Percentiles rank a stretch among this genome's conserved stretches.
Evolutionary conservation across 2,888 invertebrate genomes (phyloP).

Genomic region (Agrochola lychnidis): DNA sequence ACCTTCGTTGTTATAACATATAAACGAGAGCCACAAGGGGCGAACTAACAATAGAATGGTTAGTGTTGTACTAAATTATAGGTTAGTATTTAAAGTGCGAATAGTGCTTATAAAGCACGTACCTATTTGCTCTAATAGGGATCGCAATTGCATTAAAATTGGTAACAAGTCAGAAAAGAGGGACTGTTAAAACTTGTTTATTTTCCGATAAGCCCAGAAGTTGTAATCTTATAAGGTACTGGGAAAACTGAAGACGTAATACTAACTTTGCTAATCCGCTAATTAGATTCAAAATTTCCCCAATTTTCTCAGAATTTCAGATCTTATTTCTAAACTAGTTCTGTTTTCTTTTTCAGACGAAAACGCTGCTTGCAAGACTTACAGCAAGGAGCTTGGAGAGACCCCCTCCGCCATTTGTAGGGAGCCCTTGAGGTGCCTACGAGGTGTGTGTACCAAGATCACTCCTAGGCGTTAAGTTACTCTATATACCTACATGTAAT

Average conservation of each 20-base stretch:
- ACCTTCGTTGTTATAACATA: slow-evolving; percentile 9
- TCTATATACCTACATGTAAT: slow-evolving; percentile 7
- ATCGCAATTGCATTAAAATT: background rate
- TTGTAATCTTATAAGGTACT: slow-evolving; percentile 31
- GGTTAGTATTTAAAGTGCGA: background rate
- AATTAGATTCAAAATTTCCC: slow-evolving; percentile 18
- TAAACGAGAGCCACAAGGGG: background rate
- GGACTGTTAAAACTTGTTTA: slow-evolving; percentile 18
- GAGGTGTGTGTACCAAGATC: slow-evolving; percentile 79
- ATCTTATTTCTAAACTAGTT: background rate
- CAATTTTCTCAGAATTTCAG: too few species aligned
- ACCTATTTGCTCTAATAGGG: background rate
- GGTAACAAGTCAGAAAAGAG: slow-evolving; percentile 3
- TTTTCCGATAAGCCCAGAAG: slow-evolving; percentile 15
- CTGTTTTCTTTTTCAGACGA: slow-evolving; percentile 73
- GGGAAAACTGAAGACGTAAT: slow-evolving; percentile 9
- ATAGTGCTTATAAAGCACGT: background rate
- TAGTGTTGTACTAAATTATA: background rate
- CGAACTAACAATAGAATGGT: slow-evolving; percentile 9
- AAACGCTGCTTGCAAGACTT: slow-evolving; percentile 80
- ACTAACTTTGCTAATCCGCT: slow-evolving; percentile 20
- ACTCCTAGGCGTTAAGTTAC: slow-evolving; percentile 70
- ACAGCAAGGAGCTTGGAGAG: slow-evolving; percentile 86
- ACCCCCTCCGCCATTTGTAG: slow-evolving; percentile 85
- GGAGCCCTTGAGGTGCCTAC: slow-evolving; percentile 79